Evolutionary conservation across 1,140 invertebrate species (phyloP).

Genomic region (Drosophila eugracilis): DNA sequence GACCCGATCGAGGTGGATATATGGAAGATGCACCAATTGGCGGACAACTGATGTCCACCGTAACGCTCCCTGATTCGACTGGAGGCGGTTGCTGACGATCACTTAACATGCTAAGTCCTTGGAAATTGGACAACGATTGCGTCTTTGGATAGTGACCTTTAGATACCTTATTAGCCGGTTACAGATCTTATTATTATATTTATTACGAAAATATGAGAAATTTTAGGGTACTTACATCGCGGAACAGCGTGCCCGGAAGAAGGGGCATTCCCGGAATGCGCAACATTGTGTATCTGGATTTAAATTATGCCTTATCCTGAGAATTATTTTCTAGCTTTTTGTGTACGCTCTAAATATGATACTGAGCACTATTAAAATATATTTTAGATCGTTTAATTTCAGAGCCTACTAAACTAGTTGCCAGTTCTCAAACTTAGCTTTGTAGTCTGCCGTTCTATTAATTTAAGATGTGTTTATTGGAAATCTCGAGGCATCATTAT

Average conservation of each 20-base stretch:
- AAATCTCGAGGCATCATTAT: too few species aligned
- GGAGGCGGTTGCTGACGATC: constrained; percentile 55
- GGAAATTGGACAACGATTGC: constrained; percentile 65
- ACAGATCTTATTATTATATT: neutral
- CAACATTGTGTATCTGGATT: constrained; percentile 55
- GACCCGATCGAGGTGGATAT: constrained; percentile 89
- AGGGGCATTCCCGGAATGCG: constrained; percentile 81
- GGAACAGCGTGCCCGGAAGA: constrained; percentile 74
- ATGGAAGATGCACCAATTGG: constrained; percentile 86
- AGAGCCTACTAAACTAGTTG: neutral
- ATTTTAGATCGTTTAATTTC: neutral
- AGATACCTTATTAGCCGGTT: constrained; percentile 86
- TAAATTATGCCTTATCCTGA: neutral
- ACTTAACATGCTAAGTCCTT: constrained; percentile 85
- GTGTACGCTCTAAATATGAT: constrained; percentile 1
- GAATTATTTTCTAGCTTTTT: neutral
- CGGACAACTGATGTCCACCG: constrained; percentile 71
- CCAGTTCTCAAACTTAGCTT: neutral
- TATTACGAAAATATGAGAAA: neutral
- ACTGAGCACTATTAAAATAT: neutral
- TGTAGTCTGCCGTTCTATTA: too few species aligned
- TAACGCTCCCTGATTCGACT: constrained; percentile 48
- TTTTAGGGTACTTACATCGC: constrained; percentile 64
- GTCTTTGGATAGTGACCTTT: constrained; percentile 86
- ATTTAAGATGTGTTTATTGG: too few species aligned